Evolutionary conservation across 2,113 vertebrate genomes (phyloP), one percentile per base, ranked within the genome.

Genomic region (Heloderma charlesbogerti): DNA sequence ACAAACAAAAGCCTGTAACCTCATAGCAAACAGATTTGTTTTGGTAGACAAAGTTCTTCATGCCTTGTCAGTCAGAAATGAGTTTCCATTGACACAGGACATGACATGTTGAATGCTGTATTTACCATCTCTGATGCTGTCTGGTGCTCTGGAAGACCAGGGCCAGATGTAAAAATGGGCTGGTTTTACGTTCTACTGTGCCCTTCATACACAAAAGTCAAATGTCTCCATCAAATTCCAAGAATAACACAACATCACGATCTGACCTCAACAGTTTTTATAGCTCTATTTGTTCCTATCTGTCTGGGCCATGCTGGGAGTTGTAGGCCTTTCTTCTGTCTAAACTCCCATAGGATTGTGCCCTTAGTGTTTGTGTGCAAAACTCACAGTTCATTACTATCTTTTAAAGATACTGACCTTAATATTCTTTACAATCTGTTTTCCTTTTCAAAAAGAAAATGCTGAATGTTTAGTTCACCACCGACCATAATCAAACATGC

Each of bases 31-130:
- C 84, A 48, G 48, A 37, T 91, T 95, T 96, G 92, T 95, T 37
- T 67, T 37, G 6, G 22, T 72, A 72, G 57, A 31, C n/a, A 57
- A 93, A 92, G 86, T 66, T 95, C 96, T 95, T 93, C 84, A 86
- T 9, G 27, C 75, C 51, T 91, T 92, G 90, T 93, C 93, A 94
- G 40, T 91, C 90, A 51, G 93, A 94, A 94, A 91, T 86, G 89
- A 94, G 95, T 95, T 94, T 93, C 90, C 88, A 95, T 95, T 95
- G 95, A 93, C 0, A 63, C 78, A 94, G 87, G 57, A n/a, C 94
- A 93, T 77, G 95, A 96, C 86, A 90, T 80, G 66, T 91, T 91
- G 95, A 96, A 96, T 72, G 37, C 60, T 92, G 31, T 91, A 89
- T 91, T 96, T 91, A 94, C 93, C 75, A 74, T 89, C 91, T 96